Base-by-base conservation (phyloP, 2,113 vertebrate species). In the Colistium nudipinnis region DNA sequence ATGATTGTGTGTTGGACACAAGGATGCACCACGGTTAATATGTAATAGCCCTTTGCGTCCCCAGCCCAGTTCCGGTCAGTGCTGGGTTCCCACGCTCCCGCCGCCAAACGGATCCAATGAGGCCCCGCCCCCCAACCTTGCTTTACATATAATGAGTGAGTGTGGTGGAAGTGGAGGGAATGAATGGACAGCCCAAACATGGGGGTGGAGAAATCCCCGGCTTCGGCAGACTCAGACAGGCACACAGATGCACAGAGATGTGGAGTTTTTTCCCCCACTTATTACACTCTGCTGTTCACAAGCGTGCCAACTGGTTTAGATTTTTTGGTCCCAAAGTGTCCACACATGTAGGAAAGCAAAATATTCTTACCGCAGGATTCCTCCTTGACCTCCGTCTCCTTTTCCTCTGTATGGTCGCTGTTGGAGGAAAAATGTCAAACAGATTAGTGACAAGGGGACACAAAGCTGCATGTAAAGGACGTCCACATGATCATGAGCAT, bases 341-440 rank as follows among this genome's bases (percentile, higher is more conserved):
- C n/a, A n/a, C n/a, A n/a, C n/a, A n/a, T n/a, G n/a, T n/a, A n/a
- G n/a, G n/a, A n/a, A n/a, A n/a, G n/a, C n/a, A 73, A 68, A 51
- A 28, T 1, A 12, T 63, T 14, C 84, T 89, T 93, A 98, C 98
- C 96, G 85, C 94, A 94, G 70, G 87, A 77, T 69, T 90, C 87
- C 55, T 93, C 93, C 82, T 93, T 96, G 64, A 85, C 87, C n/a
- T 96, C 94, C 4, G 94, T 88, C 64, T 97, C 96, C 89, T 95
- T 95, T 68, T 97, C 96, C 84, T 98, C 98, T n/a, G 91, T 83
- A 52, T 90, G 93, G 90, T 98, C 98, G 87, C 98, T 99, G 88
- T 17, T 74, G 85, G 87, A 80, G 49, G 52, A 82, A 61, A 92
- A 76, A 87, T 13, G 76, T 4, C 4, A 14, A 10, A 35, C 44